A percentile compares a stretch with the other conserved stretches of the same genome.
Evolutionary conservation across 2,888 invertebrate species (phyloP).

Genomic region (Conus canariensis): DNA sequence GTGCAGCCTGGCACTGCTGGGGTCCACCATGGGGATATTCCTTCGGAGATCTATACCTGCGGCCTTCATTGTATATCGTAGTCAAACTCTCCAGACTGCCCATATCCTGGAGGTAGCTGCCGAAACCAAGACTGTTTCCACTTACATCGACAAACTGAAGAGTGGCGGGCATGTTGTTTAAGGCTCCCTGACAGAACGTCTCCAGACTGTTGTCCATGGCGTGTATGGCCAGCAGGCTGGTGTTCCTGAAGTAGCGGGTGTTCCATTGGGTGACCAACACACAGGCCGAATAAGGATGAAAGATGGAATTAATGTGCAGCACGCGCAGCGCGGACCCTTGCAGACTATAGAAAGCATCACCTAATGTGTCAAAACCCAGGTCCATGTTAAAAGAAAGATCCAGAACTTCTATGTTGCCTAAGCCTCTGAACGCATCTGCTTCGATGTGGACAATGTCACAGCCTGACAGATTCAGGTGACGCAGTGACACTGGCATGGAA

Average conservation of each 20-base stretch:
- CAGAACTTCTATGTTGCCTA: slow-evolving; percentile 36
- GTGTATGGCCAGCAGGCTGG: slow-evolving; percentile 43
- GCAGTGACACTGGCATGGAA: slow-evolving; percentile 14
- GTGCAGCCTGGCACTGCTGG: neutral
- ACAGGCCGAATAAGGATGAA: slow-evolving; percentile 36
- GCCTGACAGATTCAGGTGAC: slow-evolving; percentile 36
- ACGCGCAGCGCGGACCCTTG: slow-evolving; percentile 22
- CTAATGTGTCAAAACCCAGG: slow-evolving; percentile 41
- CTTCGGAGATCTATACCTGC: neutral
- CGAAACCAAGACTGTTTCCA: slow-evolving; percentile 43
- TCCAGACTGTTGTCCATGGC: slow-evolving; percentile 47
- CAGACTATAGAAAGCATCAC: slow-evolving; percentile 41
- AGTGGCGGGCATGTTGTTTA: slow-evolving; percentile 37
- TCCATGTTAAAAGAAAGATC: slow-evolving; percentile 42
- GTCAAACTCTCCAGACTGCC: neutral
- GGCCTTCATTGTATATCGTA: neutral
- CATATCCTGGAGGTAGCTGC: slow-evolving; percentile 37
- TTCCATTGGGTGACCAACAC: slow-evolving; percentile 23
- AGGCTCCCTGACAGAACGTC: slow-evolving; percentile 44
- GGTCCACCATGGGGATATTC: neutral
- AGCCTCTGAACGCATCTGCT: slow-evolving; percentile 16
- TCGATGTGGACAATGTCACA: slow-evolving; percentile 36
- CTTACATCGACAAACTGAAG: slow-evolving; percentile 34
- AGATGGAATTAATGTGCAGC: slow-evolving; percentile 39
- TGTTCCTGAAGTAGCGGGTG: slow-evolving; percentile 40